Base-by-base conservation (phyloP, 2,888 invertebrate species). In the Philhelius pedissequus region DNA sequence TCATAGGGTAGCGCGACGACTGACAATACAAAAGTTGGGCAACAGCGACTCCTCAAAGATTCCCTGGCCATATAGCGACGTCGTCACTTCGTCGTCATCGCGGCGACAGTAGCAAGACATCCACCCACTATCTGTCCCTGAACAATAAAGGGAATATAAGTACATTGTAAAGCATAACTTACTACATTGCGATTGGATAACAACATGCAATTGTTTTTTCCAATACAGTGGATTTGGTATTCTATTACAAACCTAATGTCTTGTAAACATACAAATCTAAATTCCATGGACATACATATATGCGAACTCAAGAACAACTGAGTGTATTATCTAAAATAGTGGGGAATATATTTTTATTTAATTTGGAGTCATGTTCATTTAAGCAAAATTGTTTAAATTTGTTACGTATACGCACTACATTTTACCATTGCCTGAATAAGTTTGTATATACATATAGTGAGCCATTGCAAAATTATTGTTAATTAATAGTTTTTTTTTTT, bases 361-460 rank as follows among this genome's bases (percentile, higher is more conserved):
- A 38, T 38, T 38, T 38, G 1, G 6, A n/a, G 4, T 13, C 38
- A 56, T 40, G 27, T 22, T 40, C 38, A 27, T 15, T 68, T 27
- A 15, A 52, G 27, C 30, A 27, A 40, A 38, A n/a, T n/a, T 7
- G 27, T 32, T 35, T 3, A 52, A 52, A 45, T 48, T 70, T 15
- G 56, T 70, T 45, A 70, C 45, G 56, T 56, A 70, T 56, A 70
- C 70, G 27, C 18, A 18, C 5, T 43, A 52, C 13, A 52, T 52
- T 40, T 52, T 27, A 52, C 52, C 52, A 0, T 13, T 38, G 50
- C 25, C 25, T 66, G 35, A 66, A 11, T 48, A 15, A 38, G 7
- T 50, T 66, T 50, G 20, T 22, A 13, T 35, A 3, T 25, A 25
- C 25, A 25, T 25, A 1, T 2, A 50, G 52, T 27, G 15, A 52